Evolutionary conservation across 2,888 invertebrate genomes (phyloP).

Genomic region (Aporophyla nigra): DNA sequence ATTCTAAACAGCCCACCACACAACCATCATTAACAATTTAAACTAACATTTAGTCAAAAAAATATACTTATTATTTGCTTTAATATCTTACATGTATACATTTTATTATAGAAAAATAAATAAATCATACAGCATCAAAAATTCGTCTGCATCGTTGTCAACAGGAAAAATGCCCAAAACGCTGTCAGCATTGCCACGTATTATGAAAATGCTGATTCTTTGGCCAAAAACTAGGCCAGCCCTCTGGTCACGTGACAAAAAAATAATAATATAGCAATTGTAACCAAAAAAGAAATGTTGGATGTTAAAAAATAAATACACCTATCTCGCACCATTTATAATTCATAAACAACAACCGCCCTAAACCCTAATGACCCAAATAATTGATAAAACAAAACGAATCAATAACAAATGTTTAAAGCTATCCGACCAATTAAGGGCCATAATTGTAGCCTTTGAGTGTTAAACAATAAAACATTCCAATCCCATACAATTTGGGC

Average conservation of each 20-base stretch:
- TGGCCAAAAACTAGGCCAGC: too few relatives aligned
- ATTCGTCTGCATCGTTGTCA: too few relatives aligned
- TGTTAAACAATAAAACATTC: conserved; percentile 73
- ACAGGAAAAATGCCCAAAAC: too few relatives aligned
- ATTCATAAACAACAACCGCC: conserved; percentile 15
- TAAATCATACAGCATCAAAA: too few relatives aligned
- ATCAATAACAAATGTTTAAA: conserved; percentile 61
- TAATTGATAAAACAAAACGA: conserved; percentile 52
- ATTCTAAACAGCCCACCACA: too few relatives aligned
- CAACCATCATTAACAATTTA: too few relatives aligned
- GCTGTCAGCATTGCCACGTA: too few relatives aligned
- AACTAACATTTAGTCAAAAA: background rate
- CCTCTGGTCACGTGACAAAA: too few relatives aligned
- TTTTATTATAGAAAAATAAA: too few relatives aligned
- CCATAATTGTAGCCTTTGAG: conserved; percentile 66
- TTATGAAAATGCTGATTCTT: too few relatives aligned
- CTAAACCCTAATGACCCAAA: conserved; percentile 38
- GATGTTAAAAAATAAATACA: background rate
- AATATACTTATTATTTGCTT: too few relatives aligned
- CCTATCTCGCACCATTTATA: conserved; percentile 3
- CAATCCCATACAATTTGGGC: conserved; percentile 57
- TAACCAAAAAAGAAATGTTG: background rate
- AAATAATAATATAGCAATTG: background rate
- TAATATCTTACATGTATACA: too few relatives aligned
- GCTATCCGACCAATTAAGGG: conserved; percentile 69